A percentile compares a stretch with the other conserved stretches of the same genome.
These are phyloP conservation scores for Alosa alosa DNA, from an alignment of 2,113 vertebrate genomes.

Conservation along the genomic window DNA sequence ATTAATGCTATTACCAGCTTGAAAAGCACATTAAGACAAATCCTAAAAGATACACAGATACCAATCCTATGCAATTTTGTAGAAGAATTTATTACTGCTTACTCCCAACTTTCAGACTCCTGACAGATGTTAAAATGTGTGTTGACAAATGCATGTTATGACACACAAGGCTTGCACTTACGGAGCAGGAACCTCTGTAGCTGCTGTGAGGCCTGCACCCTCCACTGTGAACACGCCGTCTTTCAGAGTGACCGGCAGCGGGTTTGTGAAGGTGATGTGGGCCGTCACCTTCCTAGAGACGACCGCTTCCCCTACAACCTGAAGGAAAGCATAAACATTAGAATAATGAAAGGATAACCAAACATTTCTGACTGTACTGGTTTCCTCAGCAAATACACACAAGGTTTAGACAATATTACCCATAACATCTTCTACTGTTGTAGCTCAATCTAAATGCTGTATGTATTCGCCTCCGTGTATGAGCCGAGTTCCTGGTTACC, in stretches of 20 bases:
- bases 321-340: constrained; percentile 19
- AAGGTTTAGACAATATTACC: background rate
- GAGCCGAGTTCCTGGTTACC: constrained; percentile 47
- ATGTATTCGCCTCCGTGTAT: background rate
- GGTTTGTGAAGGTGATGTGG: constrained; percentile 70
- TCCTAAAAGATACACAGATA: background rate
- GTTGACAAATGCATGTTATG: background rate
- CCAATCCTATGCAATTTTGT: background rate
- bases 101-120: background rate
- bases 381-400: background rate
- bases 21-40: background rate
- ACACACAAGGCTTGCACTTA: constrained; percentile 53
- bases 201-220: constrained; percentile 67
- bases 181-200: constrained; percentile 60
- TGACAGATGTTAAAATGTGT: background rate
- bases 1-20: background rate
- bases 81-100: background rate
- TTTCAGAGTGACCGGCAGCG: constrained; percentile 66
- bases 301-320: constrained; percentile 63
- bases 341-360: background rate
- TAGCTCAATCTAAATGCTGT: background rate
- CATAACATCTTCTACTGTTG: no score
- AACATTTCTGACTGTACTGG: background rate
- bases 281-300: constrained; percentile 49
- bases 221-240: constrained; percentile 72